phyloP scores from a whole-genome alignment of 2,113 vertebrate genomes.

The Origma solitaria region DNA sequence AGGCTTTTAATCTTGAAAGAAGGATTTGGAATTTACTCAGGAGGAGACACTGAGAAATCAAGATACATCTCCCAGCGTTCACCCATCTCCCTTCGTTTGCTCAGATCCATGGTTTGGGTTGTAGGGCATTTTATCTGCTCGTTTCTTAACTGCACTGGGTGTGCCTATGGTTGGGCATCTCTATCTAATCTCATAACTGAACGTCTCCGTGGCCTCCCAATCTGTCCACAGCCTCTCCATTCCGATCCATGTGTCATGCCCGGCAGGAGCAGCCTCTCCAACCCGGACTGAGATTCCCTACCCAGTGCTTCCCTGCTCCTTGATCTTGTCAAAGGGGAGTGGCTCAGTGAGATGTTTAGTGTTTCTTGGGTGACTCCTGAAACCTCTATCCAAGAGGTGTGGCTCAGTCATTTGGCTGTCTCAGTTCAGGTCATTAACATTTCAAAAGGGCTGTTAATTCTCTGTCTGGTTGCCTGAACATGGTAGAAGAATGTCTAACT shows the following conservation, averaged over 20 bases:
- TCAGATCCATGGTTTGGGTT: not conserved
- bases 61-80: not conserved
- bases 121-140: not conserved
- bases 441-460: not conserved
- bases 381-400: not conserved
- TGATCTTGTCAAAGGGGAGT: not conserved
- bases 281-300: rapidly evolving
- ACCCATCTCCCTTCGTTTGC: not conserved
- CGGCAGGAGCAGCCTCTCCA: rapidly evolving
- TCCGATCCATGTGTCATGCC: rapidly evolving
- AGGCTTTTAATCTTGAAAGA: slow-evolving; percentile 14
- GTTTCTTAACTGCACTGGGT: not conserved
- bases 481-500: not conserved
- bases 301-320: not conserved
- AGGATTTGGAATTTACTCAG: not conserved
- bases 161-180: not conserved
- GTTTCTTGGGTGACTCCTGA: not conserved
- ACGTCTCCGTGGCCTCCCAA: rapidly evolving
- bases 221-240: rapidly evolving
- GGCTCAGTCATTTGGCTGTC: slow-evolving; percentile 19
- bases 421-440: not conserved
- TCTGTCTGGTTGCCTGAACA: slow-evolving; percentile 10
- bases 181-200: rapidly evolving
- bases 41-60: not conserved
- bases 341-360: not conserved